These are phyloP conservation scores for Melopsittacus undulatus DNA, from an alignment of 2,797 vertebrate species.

Conservation along the genomic window DNA sequence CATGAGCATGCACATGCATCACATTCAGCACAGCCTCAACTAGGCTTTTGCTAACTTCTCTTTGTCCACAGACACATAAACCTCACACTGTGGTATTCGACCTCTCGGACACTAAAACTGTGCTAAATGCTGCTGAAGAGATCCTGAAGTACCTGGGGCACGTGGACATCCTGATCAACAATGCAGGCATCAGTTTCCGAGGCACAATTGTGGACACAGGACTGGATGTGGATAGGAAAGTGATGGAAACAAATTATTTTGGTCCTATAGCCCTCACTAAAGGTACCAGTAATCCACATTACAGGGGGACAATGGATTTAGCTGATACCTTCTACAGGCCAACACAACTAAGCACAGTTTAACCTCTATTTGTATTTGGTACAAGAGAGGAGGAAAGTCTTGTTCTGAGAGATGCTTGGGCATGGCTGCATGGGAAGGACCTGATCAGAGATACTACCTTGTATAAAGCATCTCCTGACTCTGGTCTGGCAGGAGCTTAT, in stretches of 20 bases:
- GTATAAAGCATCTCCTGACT: neutral
- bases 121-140: slow-evolving; percentile 81
- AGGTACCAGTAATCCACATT: slow-evolving; percentile 73
- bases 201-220: slow-evolving; percentile 86
- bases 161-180: slow-evolving; percentile 94
- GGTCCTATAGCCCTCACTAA: slow-evolving; percentile 96
- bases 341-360: neutral
- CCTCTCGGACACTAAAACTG: slow-evolving; percentile 78
- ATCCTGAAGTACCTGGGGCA: slow-evolving; percentile 86
- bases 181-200: slow-evolving; percentile 94
- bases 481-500: neutral
- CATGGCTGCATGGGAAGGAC: neutral
- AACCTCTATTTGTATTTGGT: neutral
- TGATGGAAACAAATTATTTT: slow-evolving; percentile 99
- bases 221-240: slow-evolving; percentile 86
- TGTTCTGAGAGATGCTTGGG: neutral
- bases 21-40: neutral
- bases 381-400: neutral
- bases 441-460: neutral
- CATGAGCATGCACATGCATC: neutral
- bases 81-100: slow-evolving; percentile 87
- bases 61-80: slow-evolving; percentile 73
- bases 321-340: neutral
- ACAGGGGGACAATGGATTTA: neutral
- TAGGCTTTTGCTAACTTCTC: neutral